Evolutionary conservation across 1,140 invertebrate genomes (phyloP).

Genomic region (Nylanderia fulva): DNA sequence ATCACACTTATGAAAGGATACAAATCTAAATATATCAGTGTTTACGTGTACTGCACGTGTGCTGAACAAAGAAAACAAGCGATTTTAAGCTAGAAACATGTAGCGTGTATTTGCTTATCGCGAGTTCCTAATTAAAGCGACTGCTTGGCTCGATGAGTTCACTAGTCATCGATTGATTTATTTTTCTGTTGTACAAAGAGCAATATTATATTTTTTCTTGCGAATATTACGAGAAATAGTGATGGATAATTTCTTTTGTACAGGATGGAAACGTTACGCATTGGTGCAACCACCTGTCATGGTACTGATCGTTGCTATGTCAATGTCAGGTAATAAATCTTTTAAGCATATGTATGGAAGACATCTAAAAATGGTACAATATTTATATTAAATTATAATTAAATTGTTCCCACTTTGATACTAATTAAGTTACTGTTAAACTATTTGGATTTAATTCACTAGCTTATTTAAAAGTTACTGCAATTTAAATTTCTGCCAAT

Average conservation of each 20-base stretch:
- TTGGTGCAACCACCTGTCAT: constrained; percentile 74
- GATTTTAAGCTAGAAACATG: background rate
- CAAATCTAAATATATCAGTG: background rate
- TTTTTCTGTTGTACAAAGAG: background rate
- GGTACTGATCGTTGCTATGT: constrained; percentile 66
- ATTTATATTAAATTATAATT: too few relatives aligned
- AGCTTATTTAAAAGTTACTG: too few relatives aligned
- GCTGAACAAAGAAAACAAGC: constrained; percentile 7
- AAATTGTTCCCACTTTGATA: too few relatives aligned
- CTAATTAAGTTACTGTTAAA: too few relatives aligned
- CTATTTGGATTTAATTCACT: too few relatives aligned
- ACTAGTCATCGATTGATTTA: background rate
- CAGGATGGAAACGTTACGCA: constrained; percentile 73
- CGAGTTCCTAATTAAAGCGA: background rate
- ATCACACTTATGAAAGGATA: background rate
- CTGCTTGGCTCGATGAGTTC: background rate
- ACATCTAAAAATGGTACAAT: too few relatives aligned
- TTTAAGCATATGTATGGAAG: too few relatives aligned
- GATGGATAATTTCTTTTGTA: too few relatives aligned
- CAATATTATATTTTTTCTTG: background rate
- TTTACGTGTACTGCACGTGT: background rate
- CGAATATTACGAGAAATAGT: too few relatives aligned
- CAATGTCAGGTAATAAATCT: constrained; percentile 73
- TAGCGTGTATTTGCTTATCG: background rate
- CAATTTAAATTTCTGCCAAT: too few relatives aligned